phyloP scores from a whole-genome alignment of 2,113 vertebrate species.

The Megaptera novaeangliae region DNA sequence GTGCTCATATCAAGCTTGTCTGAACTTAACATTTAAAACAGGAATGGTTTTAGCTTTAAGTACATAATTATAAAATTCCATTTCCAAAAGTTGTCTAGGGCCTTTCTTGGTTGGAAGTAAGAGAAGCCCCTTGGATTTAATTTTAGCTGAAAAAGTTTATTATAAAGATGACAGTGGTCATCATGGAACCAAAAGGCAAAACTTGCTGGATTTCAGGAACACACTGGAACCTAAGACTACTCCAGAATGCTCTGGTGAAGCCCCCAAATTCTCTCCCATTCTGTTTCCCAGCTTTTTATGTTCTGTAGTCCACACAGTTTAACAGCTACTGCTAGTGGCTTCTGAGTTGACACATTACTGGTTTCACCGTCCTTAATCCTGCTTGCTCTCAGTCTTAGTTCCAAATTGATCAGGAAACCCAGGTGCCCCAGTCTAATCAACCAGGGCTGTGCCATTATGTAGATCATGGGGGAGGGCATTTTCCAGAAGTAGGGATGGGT shows the following conservation, averaged over 20 bases:
- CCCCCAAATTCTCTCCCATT: neutral
- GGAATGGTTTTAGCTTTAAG: neutral
- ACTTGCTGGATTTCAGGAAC: neutral
- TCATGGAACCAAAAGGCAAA: neutral
- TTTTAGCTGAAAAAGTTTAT: neutral
- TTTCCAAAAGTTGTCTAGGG: neutral
- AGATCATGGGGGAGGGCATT: neutral
- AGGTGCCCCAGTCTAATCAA: neutral
- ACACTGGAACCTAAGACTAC: neutral
- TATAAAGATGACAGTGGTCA: neutral
- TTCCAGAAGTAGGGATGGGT: neutral
- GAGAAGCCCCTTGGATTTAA: neutral
- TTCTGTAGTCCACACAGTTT: neutral
- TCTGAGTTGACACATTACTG: neutral
- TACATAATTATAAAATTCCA: neutral
- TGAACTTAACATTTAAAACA: neutral
- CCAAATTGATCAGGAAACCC: neutral
- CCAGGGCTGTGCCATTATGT: neutral
- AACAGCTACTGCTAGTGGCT: neutral
- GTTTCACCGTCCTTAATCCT: neutral
- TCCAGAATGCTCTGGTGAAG: neutral
- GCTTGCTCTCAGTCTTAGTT: neutral
- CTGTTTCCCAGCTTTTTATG: neutral
- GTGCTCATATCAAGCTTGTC: neutral
- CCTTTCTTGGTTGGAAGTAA: neutral